Base-by-base conservation (phyloP, 1,140 invertebrate genomes). In the Brachionus angularis region DNA sequence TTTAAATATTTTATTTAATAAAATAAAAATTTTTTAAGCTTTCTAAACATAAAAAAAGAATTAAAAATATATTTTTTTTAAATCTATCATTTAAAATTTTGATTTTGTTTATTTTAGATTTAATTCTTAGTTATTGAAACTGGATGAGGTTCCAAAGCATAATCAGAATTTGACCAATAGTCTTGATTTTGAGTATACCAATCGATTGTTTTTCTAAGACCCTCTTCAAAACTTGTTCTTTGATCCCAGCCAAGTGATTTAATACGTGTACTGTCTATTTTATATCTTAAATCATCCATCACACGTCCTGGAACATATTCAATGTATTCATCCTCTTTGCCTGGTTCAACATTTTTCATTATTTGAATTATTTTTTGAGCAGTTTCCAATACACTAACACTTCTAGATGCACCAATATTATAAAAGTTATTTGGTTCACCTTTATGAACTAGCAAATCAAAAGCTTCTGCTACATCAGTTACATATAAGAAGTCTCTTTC, bases 281-380 rank as follows among this genome's bases (percentile, higher is more conserved):
- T 49, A 52, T 80, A 80, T 14, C 79, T 71, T n/a, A 74, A 52
- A 70, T 80, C 79, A 70, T 81, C 80, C 74, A 78, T 80, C 3
- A 78, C 77, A 18, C 79, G 76, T 42, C 79, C 79, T n/a, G 77
- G 67, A 3, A 77, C 78, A 69, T 52, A 46, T 18, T 31, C 44
- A 4, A 74, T 36, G 21, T 10, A 64, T n/a, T 33, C 33, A n/a
- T 12, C 34, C 1, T 53, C 75, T 49, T 44, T 73, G 50, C 21
- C 76, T 74, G 23, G 31, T 31, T 34, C 76, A 71, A 10, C 77
- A 73, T 69, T 77, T 75, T 27, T 64, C 49, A 72, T 79, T 74
- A 25, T 77, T 67, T 39, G 52, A 44, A 75, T 52, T 8, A 75
- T 73, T 36, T 34, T 50, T 67, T 55, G 50, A 14, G 72, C 73